Evolutionary conservation across 2,113 vertebrate genomes (phyloP), one percentile per base, ranked within the genome.

Genomic region (Percopsis transmontana): DNA sequence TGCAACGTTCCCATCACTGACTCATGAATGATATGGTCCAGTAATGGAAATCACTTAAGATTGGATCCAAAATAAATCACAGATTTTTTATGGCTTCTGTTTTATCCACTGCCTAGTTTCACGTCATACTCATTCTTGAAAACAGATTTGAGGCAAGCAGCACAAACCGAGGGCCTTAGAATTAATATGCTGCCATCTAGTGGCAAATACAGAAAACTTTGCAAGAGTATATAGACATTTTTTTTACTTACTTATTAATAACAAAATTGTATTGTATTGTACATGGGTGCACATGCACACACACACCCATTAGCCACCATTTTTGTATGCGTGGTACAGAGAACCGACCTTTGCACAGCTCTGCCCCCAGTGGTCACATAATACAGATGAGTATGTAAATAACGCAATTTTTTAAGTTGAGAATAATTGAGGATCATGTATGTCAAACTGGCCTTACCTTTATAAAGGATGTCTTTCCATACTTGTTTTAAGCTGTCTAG

Each of bases 141-240:
- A 39, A 23, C 2, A 10, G 20, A 4, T n/a, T 61, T 19, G 9
- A 41, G 42, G 51, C 45, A 2, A 21, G 13, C 58, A 13, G 18
- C 15, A 1, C 9, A 20, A 2, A 39, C 20, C 16, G 0, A 3
- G 12, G 38, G 15, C n/a, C 12, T 41, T 14, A 12, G 6, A 58
- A 40, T 33, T 12, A 1, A 20, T 58, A 60, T 67, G 57, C 20
- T 72, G 45, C 65, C 79, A 52, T 63, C 88, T 88, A 70, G 80
- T 83, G 87, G 77, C 6, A 42, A 20, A 19, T 1, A 47, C 5
- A 47, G 5, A 24, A 47, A 76, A 61, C n/a, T 33, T 44, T 11
- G 58, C 5, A 6, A 55, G 42, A 45, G 42, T 39, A 8, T 50
- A 19, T 3, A 3, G 44, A 3, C 15, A 47, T 7, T 41, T 7